Percentiles rank a stretch among this genome's conserved stretches.
Evolutionary conservation across 1,140 invertebrate genomes (phyloP).

Genomic region (Cardiocondyla obscurior): DNA sequence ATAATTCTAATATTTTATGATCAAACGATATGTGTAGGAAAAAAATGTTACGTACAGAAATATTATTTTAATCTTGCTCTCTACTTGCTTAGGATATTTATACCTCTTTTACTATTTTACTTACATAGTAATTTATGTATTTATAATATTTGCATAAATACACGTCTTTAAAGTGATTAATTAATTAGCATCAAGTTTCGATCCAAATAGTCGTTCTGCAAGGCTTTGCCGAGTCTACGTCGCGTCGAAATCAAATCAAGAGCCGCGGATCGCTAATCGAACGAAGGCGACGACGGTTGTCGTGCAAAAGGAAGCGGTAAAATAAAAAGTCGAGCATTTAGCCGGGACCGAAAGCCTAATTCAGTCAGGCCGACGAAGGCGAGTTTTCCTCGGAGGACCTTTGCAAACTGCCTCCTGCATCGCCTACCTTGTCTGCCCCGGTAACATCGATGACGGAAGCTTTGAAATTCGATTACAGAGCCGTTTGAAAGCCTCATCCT

Average conservation of each 20-base stretch:
- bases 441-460: slow-evolving; percentile 65
- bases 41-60: neutral
- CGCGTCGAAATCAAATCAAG: slow-evolving; percentile 35
- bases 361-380: slow-evolving; percentile 42
- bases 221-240: neutral
- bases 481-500: slow-evolving; percentile 72
- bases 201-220: neutral
- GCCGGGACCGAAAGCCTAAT: slow-evolving; percentile 48
- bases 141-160: neutral
- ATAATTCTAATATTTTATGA: neutral
- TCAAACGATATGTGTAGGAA: neutral
- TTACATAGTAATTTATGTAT: neutral
- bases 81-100: neutral
- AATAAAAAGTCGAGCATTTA: slow-evolving; percentile 58
- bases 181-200: slow-evolving; percentile 24
- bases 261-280: neutral
- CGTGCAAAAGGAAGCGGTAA: neutral
- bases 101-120: too few species aligned
- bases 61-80: neutral
- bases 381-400: slow-evolving; percentile 58
- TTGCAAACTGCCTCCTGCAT: slow-evolving; percentile 58
- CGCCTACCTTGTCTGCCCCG: slow-evolving; percentile 23
- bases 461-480: slow-evolving; percentile 66
- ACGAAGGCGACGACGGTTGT: neutral
- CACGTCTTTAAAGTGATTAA: slow-evolving; percentile 7